Percentiles rank a stretch among this genome's conserved stretches.
Conservation (phyloP, 1,140 invertebrate species). For the Drosophila pandora region DNA sequence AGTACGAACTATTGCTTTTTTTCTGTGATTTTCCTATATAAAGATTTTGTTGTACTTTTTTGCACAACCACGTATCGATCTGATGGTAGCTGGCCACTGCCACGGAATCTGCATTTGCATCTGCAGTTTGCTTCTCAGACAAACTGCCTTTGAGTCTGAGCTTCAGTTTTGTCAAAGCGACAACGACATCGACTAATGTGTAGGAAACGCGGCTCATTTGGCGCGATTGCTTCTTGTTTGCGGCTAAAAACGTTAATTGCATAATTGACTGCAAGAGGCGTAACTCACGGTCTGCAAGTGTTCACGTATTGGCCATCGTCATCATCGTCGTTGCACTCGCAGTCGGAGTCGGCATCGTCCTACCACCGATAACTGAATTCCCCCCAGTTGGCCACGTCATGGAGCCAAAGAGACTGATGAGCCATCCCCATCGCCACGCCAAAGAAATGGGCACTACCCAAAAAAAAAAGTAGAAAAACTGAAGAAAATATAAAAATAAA, state of each 20-base stretch:
- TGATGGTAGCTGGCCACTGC: conserved; percentile 24
- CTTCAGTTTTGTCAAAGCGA: conserved; percentile 61
- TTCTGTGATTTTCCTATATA: conserved; percentile 3
- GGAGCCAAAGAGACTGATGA: conserved; percentile 55
- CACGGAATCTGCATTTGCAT: conserved; percentile 23
- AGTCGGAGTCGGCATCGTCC: conserved; percentile 3
- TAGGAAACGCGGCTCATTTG: conserved; percentile 76
- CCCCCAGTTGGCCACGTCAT: conserved; percentile 49
- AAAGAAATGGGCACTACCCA: conserved; percentile 35
- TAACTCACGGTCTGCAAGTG: conserved; percentile 42
- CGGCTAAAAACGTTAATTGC: conserved; percentile 69
- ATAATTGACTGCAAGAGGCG: conserved; percentile 77
- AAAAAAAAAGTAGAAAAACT: not conserved
- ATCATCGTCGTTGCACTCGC: not conserved
- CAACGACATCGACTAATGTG: conserved; percentile 39
- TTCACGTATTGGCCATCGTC: conserved; percentile 39
- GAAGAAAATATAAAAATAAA: not conserved
- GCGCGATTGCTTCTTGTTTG: conserved; percentile 67
- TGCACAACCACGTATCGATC: conserved; percentile 35
- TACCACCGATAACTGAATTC: conserved; percentile 30
- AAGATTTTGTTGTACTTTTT: conserved; percentile 1
- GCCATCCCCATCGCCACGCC: conserved; percentile 27
- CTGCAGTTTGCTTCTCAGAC: conserved; percentile 9
- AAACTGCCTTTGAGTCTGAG: conserved; percentile 15
- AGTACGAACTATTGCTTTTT: conserved; percentile 15